Conservation (phyloP, 2,113 vertebrate genomes). For the Noturus placidus region DNA sequence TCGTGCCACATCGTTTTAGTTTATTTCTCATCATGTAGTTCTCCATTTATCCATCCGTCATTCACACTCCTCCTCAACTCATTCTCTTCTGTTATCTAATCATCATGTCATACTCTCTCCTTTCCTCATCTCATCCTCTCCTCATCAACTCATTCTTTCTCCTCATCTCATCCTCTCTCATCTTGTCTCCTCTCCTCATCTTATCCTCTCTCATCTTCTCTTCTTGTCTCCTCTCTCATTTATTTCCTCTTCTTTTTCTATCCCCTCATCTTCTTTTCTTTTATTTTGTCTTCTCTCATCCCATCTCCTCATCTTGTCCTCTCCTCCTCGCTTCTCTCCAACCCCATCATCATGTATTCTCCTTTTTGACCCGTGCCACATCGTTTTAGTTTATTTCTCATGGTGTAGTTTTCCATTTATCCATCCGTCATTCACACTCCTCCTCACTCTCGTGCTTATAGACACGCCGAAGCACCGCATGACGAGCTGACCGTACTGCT, state of each 20-base stretch:
- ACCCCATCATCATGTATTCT: neutral
- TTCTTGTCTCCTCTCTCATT: neutral
- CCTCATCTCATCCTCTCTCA: no score
- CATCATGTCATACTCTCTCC: neutral
- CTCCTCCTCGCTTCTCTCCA: neutral
- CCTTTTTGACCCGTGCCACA: neutral
- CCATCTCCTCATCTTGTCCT: no score
- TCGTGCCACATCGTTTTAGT: no score
- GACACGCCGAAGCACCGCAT: slow-evolving; percentile 61
- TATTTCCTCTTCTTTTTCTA: neutral
- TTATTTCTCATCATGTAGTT: no score
- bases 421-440: slow-evolving; percentile 29
- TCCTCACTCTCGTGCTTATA: slow-evolving; percentile 67
- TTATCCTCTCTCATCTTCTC: neutral
- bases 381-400: neutral
- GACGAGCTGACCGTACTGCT: slow-evolving; percentile 72
- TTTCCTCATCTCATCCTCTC: slow-evolving; percentile 27
- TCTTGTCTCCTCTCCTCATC: neutral
- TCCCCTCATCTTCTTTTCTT: neutral
- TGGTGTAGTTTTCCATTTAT: neutral
- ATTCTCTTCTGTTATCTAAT: neutral
- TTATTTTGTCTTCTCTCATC: neutral
- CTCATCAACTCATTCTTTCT: neutral
- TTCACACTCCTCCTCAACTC: slow-evolving; percentile 5
- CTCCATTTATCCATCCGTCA: no score